Evolutionary conservation across 2,797 vertebrate genomes (phyloP).

Genomic region (Tapera naevia): DNA sequence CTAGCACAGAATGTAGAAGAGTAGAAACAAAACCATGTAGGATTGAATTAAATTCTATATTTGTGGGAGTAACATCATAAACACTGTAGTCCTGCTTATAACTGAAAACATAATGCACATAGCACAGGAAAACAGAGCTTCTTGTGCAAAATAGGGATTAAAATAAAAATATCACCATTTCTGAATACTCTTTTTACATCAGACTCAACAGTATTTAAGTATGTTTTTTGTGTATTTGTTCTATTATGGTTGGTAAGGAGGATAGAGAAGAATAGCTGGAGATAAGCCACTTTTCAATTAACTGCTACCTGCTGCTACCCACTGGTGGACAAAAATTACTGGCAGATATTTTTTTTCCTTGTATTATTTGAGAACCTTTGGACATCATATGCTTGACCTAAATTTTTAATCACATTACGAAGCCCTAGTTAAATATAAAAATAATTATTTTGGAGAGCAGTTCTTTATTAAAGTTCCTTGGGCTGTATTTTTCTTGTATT

Average conservation of each 20-base stretch:
- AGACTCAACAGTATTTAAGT: background rate
- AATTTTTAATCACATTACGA: slow-evolving; percentile 35
- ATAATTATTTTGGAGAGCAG: background rate
- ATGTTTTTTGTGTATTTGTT: background rate
- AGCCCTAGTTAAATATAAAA: slow-evolving; percentile 46
- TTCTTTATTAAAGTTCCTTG: slow-evolving; percentile 19
- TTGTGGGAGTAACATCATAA: background rate
- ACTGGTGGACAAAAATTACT: slow-evolving; percentile 41
- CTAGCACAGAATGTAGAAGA: background rate
- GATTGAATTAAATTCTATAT: background rate
- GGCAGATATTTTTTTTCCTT: slow-evolving; percentile 34
- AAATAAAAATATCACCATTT: background rate
- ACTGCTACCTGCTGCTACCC: slow-evolving; percentile 68
- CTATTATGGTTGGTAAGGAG: slow-evolving; percentile 30
- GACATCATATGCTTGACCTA: slow-evolving; percentile 32
- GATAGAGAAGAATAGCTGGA: slow-evolving; percentile 59
- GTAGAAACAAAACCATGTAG: background rate
- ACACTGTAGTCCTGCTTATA: background rate
- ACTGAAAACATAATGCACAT: background rate
- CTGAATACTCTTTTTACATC: background rate
- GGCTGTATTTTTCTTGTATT: slow-evolving; percentile 39
- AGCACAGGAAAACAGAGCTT: background rate
- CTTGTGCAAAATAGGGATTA: background rate
- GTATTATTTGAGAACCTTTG: slow-evolving; percentile 36
- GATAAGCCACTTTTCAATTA: slow-evolving; percentile 70